Percentiles rank a stretch among this genome's conserved stretches.
phyloP scores from a whole-genome alignment of 2,113 vertebrate species.

The Sylvietta virens region DNA sequence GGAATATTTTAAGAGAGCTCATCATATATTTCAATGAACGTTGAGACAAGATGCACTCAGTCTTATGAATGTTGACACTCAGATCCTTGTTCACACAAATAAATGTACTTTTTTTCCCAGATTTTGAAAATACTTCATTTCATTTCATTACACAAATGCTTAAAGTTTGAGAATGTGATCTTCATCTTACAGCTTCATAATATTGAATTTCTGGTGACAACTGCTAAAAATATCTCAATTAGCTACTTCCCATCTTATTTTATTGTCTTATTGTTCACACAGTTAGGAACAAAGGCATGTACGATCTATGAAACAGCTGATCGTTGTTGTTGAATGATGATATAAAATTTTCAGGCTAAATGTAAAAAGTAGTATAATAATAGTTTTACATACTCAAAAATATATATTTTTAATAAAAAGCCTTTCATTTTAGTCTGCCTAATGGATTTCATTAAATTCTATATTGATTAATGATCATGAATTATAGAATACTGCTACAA shows the following conservation, averaged over 20 bases:
- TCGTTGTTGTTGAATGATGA: not conserved
- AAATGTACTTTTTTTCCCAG: not conserved
- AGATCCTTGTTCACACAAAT: accelerated
- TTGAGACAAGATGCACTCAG: not conserved
- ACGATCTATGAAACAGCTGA: not conserved
- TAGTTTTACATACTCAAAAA: not conserved
- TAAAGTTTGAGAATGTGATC: not conserved
- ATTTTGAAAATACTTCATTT: not conserved
- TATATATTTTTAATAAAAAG: accelerated
- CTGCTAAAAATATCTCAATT: not conserved
- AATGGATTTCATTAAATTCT: not conserved
- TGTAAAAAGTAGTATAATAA: not conserved
- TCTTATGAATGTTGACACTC: not conserved
- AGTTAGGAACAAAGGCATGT: not conserved
- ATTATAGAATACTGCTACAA: not conserved
- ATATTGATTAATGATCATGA: not conserved
- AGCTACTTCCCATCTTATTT: accelerated
- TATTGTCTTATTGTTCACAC: not conserved
- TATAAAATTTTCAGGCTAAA: not conserved
- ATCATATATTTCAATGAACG: not conserved
- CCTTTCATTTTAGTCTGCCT: not conserved
- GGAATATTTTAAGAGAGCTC: not conserved
- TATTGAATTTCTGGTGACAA: not conserved
- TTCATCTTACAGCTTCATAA: not conserved
- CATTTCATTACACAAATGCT: not conserved